phyloP scores from a whole-genome alignment of 2,113 vertebrate genomes.

The Phylloscopus trochilus region DNA sequence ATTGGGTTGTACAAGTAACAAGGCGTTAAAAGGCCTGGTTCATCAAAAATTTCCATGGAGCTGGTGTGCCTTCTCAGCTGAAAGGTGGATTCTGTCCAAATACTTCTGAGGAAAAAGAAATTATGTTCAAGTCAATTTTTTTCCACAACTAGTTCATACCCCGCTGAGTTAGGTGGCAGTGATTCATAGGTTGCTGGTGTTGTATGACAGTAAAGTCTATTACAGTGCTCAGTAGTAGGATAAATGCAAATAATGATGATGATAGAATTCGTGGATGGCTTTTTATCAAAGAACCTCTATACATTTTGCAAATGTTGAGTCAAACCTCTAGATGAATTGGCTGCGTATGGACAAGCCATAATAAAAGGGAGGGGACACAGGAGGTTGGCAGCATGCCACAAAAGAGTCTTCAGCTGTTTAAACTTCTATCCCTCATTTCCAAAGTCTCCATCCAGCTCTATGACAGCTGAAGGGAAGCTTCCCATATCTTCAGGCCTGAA shows the following conservation, averaged over 20 bases:
- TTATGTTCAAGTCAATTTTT: neutral
- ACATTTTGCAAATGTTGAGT: neutral
- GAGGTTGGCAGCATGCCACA: neutral
- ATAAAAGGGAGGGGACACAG: neutral
- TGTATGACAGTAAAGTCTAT: neutral
- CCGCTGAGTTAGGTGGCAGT: neutral
- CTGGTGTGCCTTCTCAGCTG: neutral
- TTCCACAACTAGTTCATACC: neutral
- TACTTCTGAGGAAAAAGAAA: neutral
- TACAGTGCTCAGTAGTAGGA: neutral
- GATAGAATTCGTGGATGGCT: neutral
- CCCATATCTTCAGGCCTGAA: neutral
- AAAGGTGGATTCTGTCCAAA: neutral
- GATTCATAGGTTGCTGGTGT: neutral
- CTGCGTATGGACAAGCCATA: neutral
- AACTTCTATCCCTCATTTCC: neutral
- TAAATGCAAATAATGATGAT: slow-evolving; percentile 17
- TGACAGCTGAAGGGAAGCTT: neutral
- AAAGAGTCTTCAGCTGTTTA: neutral
- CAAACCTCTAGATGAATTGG: neutral
- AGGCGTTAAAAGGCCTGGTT: neutral
- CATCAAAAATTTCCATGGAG: neutral
- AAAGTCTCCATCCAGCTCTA: neutral
- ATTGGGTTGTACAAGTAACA: neutral
- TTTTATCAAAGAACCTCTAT: neutral